Percentiles rank a stretch among this genome's conserved stretches.
Evolutionary conservation across 2,113 vertebrate genomes (phyloP).

Genomic region (Ginglymostoma cirratum): DNA sequence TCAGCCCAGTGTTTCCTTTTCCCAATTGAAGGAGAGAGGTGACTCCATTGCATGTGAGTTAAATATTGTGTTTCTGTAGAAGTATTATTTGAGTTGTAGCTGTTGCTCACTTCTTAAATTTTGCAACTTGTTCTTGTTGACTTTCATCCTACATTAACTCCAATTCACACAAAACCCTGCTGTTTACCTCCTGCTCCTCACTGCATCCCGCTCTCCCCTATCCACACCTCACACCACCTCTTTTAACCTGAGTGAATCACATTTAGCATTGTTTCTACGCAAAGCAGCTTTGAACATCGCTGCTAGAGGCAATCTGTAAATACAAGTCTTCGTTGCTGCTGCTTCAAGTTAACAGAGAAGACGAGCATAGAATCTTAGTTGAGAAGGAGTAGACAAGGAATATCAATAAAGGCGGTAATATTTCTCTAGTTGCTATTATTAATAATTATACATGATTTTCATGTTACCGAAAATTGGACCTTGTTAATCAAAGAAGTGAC

Average conservation of each 20-base stretch:
- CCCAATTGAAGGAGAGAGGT: not conserved
- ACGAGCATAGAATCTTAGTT: not conserved
- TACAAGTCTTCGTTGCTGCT: not conserved
- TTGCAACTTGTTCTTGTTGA: not conserved
- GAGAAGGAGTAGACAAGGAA: not conserved
- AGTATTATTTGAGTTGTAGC: not conserved
- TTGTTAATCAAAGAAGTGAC: not conserved
- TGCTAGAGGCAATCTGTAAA: not conserved
- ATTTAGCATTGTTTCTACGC: not conserved
- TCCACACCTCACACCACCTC: not conserved
- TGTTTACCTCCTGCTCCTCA: not conserved
- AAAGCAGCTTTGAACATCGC: not conserved
- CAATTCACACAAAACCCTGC: not conserved
- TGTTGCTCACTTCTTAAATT: not conserved
- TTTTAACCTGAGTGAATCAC: not conserved
- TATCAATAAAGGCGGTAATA: not conserved
- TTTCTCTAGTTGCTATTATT: not conserved
- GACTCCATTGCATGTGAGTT: not conserved
- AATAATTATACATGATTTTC: not conserved
- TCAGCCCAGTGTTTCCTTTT: not conserved
- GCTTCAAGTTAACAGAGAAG: not conserved
- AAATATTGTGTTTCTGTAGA: not conserved
- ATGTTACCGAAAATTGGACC: not conserved
- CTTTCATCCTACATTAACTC: not conserved
- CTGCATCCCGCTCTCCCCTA: not conserved